A percentile compares a stretch with the other conserved stretches of the same genome.
Evolutionary conservation across 2,888 invertebrate species (phyloP).

Genomic region (Ametastegia equiseti): DNA sequence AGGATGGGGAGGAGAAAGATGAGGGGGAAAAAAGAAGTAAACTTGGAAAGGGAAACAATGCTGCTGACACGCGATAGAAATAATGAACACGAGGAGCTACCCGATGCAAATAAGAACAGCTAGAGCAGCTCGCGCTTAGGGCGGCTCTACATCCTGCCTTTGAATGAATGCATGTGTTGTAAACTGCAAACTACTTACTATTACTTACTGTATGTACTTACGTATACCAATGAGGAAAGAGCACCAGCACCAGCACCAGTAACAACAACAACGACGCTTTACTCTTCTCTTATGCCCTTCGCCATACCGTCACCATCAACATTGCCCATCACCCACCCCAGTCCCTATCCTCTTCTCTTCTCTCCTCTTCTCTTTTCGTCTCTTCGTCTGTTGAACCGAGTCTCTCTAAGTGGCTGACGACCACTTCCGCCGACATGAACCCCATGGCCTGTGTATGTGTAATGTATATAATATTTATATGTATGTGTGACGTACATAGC

Average conservation of each 20-base stretch:
- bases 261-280: background rate
- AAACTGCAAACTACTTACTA: background rate
- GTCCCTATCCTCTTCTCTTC: background rate
- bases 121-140: conserved; percentile 6
- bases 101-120: background rate
- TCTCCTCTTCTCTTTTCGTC: conserved; percentile 19
- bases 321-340: background rate
- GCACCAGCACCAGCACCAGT: background rate
- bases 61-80: conserved; percentile 32
- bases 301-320: background rate
- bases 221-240: background rate
- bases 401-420: conserved; percentile 60
- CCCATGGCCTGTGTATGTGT: conserved; percentile 52
- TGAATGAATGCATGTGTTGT: conserved; percentile 10
- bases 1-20: no score
- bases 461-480: no score
- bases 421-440: conserved; percentile 60
- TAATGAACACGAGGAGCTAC: conserved; percentile 26
- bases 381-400: conserved; percentile 49
- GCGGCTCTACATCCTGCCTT: conserved; percentile 34
- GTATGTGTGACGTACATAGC: no score
- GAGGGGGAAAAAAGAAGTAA: background rate
- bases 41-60: background rate
- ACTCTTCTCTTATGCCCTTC: background rate
- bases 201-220: background rate